phyloP scores from a whole-genome alignment of 1,140 invertebrate species.

The Gryon sp. region DNA sequence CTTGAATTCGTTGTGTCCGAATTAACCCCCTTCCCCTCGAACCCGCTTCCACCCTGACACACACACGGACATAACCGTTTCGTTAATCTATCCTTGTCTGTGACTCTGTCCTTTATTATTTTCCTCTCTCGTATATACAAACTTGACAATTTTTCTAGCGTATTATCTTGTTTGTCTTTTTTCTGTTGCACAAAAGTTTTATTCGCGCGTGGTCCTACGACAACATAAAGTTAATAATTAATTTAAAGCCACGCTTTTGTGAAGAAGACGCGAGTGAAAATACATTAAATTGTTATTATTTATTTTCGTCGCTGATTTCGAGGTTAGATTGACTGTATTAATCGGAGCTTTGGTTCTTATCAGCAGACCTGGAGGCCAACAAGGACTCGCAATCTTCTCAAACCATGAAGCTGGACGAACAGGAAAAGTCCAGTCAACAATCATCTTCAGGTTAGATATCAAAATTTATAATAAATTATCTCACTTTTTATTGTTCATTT shows the following conservation, averaged over 20 bases:
- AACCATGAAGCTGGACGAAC: conserved; percentile 72
- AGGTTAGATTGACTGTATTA: not conserved
- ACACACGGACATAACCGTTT: not conserved
- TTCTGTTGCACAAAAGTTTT: not conserved
- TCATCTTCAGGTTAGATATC: conserved; percentile 66
- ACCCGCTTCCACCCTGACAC: not conserved
- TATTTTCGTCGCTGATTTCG: not conserved
- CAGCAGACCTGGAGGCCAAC: conserved; percentile 68
- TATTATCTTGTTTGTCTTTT: too few relatives aligned
- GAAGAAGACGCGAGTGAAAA: not conserved
- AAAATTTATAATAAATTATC: not conserved
- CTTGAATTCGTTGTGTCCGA: too few relatives aligned
- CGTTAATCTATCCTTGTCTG: not conserved
- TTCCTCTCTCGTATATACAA: too few relatives aligned
- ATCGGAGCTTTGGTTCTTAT: not conserved
- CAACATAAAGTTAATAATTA: too few relatives aligned
- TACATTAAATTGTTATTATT: not conserved
- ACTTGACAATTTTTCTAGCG: too few relatives aligned
- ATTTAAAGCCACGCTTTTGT: not conserved
- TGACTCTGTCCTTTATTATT: too few relatives aligned
- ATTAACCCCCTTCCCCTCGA: not conserved
- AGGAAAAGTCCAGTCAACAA: conserved; percentile 70
- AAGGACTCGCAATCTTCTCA: conserved; percentile 65
- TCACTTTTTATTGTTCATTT: not conserved
- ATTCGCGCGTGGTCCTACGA: too few relatives aligned